Base-by-base conservation (phyloP, 37 sponge, comb jelly and placozoan species). In the Dysidea cf. avara region DNA sequence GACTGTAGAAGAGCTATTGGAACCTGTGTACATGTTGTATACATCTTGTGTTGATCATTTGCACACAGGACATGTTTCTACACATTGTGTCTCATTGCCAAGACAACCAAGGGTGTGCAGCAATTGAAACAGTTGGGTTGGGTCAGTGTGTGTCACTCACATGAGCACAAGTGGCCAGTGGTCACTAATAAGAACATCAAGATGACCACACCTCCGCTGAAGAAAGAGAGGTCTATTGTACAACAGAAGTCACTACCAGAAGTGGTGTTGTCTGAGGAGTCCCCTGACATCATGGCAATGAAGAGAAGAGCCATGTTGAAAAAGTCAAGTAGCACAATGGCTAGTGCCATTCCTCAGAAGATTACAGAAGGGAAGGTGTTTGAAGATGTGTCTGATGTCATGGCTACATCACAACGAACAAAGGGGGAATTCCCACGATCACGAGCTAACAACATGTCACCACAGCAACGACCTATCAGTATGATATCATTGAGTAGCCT, bases 51-150 rank as follows among this genome's bases (percentile, higher is more conserved):
- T n/a, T n/a, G n/a, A n/a, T n/a, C n/a, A n/a, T n/a, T n/a, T n/a
- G 2, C 54, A 54, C 54, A 57, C 58, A 90, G 95, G 12, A 83
- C 95, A 5, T 74, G 83, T 47, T 94, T 72, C 82, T 94, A 94
- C 65, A 69, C 84, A 0, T 80, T 94, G 29, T 89, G 90, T 70
- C 78, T 94, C 2, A 83, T 94, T 34, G 72, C 91, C 3, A 82
- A 77, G 69, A 90, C 95, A 1, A 24, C 37, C 0, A 29, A 35
- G 7, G 95, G 95, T 6, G 79, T 87, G 5, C 69, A 86, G 12
- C 25, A 43, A 0, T 79, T 94, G 26, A 39, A 62, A 17, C 66
- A 81, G 20, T 47, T 59, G 7, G 75, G 81, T 69, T 94, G 95
- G 95, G 64, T 78, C 17, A 54, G 78, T 2, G 84, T 94, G 16